Base-by-base conservation (phyloP, 2,797 vertebrate genomes). In the Neostethus bicornis region DNA sequence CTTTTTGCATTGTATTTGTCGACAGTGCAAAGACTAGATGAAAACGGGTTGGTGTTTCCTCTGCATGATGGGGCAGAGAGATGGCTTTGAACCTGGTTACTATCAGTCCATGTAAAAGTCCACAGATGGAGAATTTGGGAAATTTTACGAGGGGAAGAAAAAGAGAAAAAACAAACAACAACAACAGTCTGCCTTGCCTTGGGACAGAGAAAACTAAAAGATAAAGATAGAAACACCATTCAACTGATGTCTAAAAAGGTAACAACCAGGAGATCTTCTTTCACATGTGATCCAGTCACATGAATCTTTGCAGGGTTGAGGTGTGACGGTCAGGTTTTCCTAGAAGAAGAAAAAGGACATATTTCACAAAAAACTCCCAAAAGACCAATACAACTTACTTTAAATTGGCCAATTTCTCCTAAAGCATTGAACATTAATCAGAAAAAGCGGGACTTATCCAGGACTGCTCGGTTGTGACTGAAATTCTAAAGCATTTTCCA, bases 271-370 rank as follows among this genome's bases (percentile, higher is more conserved):
- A 77, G 81, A 75, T 90, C 91, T 31, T 76, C 67, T n/a, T 66
- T 76, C 93, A 91, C 92, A 93, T 91, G 94, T 95, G 95, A 96
- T 91, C 95, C 94, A 93, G 93, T 95, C 95, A 97, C 92, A 94
- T 93, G 92, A 93, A 94, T 92, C 70, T 88, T 84, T 88, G 89
- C 77, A 92, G 92, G 86, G 91, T 92, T 87, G 90, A 91, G 93
- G 92, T 91, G 89, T 83, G 92, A 87, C 87, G 61, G 78, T 94
- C 78, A 73, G 87, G 67, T 90, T 77, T 95, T 91, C 95, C 93
- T 88, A 80, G 14, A 31, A 67, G 14, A 60, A 46, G 79, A 81
- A 21, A 70, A 28, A 63, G 11, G 2, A 57, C 39, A 62, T 0
- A 0, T 34, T 77, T 21, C 57, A n/a, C 35, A 38, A 16, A 37